Evolutionary conservation across 2,797 vertebrate species (phyloP).

Genomic region (Denticeps clupeoides): DNA sequence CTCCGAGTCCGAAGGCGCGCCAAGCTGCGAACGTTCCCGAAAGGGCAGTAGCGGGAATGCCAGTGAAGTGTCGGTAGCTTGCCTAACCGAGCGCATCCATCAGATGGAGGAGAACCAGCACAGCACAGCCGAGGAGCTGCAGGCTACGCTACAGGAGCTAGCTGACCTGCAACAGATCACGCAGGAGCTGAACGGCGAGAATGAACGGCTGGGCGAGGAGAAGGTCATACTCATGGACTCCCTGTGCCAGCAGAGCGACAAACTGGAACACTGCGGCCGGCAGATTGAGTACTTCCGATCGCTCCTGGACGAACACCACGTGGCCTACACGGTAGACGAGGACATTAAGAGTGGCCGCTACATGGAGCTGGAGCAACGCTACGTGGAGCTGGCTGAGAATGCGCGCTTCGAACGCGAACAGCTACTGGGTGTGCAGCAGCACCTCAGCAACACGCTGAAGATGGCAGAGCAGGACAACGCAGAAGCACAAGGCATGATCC

Average conservation of each 20-base stretch:
- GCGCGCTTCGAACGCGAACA: constrained; percentile 90
- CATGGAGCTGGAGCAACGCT: constrained; percentile 89
- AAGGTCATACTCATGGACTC: constrained; percentile 93
- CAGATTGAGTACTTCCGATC: constrained; percentile 88
- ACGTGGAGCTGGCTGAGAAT: constrained; percentile 80
- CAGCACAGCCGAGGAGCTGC: constrained; percentile 89
- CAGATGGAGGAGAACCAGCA: constrained; percentile 99
- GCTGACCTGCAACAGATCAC: constrained; percentile 92
- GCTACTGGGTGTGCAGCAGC: constrained; percentile 89
- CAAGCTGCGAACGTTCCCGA: constrained; percentile 71
- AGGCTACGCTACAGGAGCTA: constrained; percentile 89
- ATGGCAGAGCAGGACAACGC: constrained; percentile 97
- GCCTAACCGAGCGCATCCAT: constrained; percentile 89
- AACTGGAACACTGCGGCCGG: constrained; percentile 79
- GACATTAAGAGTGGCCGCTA: constrained; percentile 92
- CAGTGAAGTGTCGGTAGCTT: constrained; percentile 84
- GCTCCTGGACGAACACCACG: constrained; percentile 80
- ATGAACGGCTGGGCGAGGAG: constrained; percentile 88
- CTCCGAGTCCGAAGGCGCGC: constrained; percentile 80
- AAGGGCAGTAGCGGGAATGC: constrained; percentile 78
- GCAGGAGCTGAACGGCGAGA: constrained; percentile 90
- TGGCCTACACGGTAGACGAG: constrained; percentile 78
- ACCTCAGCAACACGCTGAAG: constrained; percentile 89
- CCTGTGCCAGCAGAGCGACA: constrained; percentile 90
- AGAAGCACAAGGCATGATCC: constrained; percentile 86